Evolutionary conservation across 2,888 invertebrate species (phyloP), one percentile per base, ranked within the genome.

Genomic region (Lepetodrilus schrolli): DNA sequence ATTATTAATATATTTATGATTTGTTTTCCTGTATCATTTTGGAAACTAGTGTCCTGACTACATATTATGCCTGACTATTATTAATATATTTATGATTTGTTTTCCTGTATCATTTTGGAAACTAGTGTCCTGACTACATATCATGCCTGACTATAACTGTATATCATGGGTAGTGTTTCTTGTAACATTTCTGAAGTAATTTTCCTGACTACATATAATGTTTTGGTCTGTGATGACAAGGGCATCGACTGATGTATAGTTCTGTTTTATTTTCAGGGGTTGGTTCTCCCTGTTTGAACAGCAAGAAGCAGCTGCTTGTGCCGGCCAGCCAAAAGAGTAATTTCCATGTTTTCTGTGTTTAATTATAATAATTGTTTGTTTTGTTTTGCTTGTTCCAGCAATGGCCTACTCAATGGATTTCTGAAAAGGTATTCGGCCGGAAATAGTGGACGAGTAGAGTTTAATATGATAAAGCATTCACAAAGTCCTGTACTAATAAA

Each of bases 401-500:
- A 76, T 71, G 78, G 78, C 72, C 72, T 78, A 74, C 74, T 78
- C 66, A 77, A 78, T 78, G 78, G 78, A 73, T 76, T 78, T 48
- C 75, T 76, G 71, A 78, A 78, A 75, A 78, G 78, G 78, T 78
- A 78, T 73, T 30, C 26, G 26, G 26, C 47, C 38, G 26, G 17
- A n/a, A 17, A 47, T 5, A 43, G 7, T 7, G 13, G 58, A 30
- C 26, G 34, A 7, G 4, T 58, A 58, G 58, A 30, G 17, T 58
- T 17, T 58, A 26, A 58, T 4, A 58, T 26, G 58, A 30, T 26
- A 10, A n/a, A 30, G 58, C 34, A 30, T 58, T 58, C 58, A 58
- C 58, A 58, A 58, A 58, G 58, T 34, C 58, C n/a, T n/a, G 34
- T 8, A 17, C 7, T 0, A 43, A 17, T 13, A 4, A 1, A 43